Percentiles rank a stretch among this genome's conserved stretches.
Evolutionary conservation across 1,140 invertebrate genomes (phyloP).

Genomic region (Planococcus citri): DNA sequence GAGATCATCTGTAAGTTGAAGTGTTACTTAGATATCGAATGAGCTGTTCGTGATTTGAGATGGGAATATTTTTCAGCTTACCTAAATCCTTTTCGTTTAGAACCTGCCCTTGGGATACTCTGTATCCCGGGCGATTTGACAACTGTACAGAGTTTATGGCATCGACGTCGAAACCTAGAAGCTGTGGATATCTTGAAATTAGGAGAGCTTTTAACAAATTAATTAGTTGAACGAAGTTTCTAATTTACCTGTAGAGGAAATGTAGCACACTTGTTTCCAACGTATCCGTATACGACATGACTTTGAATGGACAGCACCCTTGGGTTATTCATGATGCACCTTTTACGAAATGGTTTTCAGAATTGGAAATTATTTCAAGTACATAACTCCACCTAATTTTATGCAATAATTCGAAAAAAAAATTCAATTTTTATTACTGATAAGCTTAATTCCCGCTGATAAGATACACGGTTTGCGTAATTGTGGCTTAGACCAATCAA

Average conservation of each 20-base stretch:
- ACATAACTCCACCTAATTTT: no score
- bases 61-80: constrained; percentile 31
- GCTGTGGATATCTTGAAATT: constrained; percentile 44
- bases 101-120: constrained; percentile 69
- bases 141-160: constrained; percentile 95
- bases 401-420: no score
- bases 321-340: no score
- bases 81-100: constrained; percentile 67
- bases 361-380: no score
- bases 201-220: not conserved
- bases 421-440: no score
- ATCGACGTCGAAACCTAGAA: constrained; percentile 94
- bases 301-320: constrained; percentile 88
- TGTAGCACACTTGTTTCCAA: constrained; percentile 90
- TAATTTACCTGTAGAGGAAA: constrained; percentile 82
- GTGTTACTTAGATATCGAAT: no score
- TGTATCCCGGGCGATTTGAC: constrained; percentile 91
- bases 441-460: no score
- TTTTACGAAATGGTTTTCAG: no score
- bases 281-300: constrained; percentile 94
- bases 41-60: no score
- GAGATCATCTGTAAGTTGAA: constrained; percentile 43
- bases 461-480: no score
- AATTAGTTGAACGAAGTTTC: not conserved
- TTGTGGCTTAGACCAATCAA: no score